Evolutionary conservation across 2,888 invertebrate genomes (phyloP).

Genomic region (Balanococcus diminutus): DNA sequence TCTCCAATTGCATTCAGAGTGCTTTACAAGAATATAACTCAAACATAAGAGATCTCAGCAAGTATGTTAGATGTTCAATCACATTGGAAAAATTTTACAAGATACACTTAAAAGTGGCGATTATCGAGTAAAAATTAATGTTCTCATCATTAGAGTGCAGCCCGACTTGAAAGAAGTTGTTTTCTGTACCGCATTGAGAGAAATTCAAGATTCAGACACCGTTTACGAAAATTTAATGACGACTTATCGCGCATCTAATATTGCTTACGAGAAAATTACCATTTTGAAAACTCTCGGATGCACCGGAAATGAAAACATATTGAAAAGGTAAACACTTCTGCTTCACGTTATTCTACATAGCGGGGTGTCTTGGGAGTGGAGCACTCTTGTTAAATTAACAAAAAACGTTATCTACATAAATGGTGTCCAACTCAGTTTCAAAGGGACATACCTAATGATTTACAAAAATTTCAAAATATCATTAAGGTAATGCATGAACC

Average conservation of each 20-base stretch:
- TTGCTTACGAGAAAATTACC: background rate
- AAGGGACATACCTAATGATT: too few species aligned
- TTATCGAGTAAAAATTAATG: background rate
- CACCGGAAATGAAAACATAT: background rate
- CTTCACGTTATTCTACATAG: too few species aligned
- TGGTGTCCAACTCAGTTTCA: too few species aligned
- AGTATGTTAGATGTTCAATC: background rate
- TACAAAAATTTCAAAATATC: too few species aligned
- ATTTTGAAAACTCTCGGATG: background rate
- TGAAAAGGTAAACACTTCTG: background rate
- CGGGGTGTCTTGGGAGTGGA: too few species aligned
- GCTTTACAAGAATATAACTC: background rate
- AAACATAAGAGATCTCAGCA: background rate
- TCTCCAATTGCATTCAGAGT: background rate
- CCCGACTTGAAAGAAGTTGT: constrained; percentile 51
- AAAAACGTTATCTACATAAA: too few species aligned
- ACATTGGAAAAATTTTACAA: too few species aligned
- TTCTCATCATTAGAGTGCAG: constrained; percentile 33
- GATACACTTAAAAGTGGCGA: too few species aligned
- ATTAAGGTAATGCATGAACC: too few species aligned
- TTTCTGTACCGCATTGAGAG: constrained; percentile 50
- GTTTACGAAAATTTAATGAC: background rate
- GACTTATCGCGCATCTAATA: background rate
- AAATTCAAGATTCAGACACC: background rate
- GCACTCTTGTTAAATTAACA: too few species aligned